Conservation (phyloP, 2,797 vertebrate species). For the Megalops cyprinoides region DNA sequence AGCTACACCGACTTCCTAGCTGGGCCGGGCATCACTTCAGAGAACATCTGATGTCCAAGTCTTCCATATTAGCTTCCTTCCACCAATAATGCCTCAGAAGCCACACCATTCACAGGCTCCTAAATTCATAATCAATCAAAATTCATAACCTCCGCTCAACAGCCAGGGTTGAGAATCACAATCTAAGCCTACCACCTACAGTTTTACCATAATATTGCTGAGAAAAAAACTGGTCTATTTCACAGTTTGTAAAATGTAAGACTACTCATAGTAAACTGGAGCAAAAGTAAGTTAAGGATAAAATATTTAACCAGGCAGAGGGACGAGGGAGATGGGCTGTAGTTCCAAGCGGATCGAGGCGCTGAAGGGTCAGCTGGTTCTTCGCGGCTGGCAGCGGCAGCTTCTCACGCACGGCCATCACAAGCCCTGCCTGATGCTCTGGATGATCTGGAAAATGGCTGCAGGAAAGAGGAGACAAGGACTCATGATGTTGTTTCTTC, state of each 20-base stretch:
- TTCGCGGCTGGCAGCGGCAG: constrained; percentile 28
- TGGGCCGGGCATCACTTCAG: neutral
- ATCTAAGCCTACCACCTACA: constrained; percentile 1
- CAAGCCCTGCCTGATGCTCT: constrained; percentile 78
- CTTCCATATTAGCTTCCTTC: neutral
- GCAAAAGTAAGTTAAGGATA: constrained; percentile 10
- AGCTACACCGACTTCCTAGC: neutral
- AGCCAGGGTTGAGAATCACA: constrained; percentile 4
- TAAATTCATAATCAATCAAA: neutral
- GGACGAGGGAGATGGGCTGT: neutral
- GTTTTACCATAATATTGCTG: neutral
- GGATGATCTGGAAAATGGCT: constrained; percentile 82
- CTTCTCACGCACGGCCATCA: constrained; percentile 57
- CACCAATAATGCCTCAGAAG: neutral
- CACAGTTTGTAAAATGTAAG: constrained; percentile 31
- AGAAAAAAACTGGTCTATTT: constrained; percentile 14
- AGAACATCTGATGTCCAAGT: neutral
- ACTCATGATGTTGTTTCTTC: neutral
- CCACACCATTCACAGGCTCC: neutral
- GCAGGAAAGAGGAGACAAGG: constrained; percentile 21
- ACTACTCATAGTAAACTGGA: constrained; percentile 14
- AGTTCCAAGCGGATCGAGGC: constrained; percentile 5
- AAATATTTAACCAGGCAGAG: constrained; percentile 14
- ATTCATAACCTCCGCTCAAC: neutral
- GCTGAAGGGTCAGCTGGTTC: constrained; percentile 18